These are phyloP conservation scores for Hyalella azteca DNA, from an alignment of 2,888 invertebrate species.

Conservation along the genomic window DNA sequence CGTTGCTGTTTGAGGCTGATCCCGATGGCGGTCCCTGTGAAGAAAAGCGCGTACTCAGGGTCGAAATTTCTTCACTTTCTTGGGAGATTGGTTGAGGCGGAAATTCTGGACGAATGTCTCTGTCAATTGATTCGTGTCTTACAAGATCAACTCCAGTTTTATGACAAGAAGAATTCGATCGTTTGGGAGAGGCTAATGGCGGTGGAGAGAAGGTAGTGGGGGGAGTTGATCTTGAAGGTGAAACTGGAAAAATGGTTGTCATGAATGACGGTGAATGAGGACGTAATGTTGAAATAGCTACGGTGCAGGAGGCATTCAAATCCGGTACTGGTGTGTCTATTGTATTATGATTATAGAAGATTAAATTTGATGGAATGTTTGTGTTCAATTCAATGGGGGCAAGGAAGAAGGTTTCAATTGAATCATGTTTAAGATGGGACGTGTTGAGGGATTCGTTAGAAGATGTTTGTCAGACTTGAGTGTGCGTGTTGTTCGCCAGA, in stretches of 20 bases:
- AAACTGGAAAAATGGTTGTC: neutral
- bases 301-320: slow-evolving; percentile 17
- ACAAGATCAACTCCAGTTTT: slow-evolving; percentile 25
- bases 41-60: slow-evolving; percentile 35
- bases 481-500: slow-evolving; percentile 50
- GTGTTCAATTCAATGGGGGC: neutral
- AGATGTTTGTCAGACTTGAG: slow-evolving; percentile 57
- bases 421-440: neutral
- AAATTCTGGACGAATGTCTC: neutral
- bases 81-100: slow-evolving; percentile 4
- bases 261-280: slow-evolving; percentile 22
- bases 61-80: slow-evolving; percentile 31
- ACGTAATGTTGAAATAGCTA: slow-evolving; percentile 27
- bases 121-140: slow-evolving; percentile 2
- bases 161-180: slow-evolving; percentile 13
- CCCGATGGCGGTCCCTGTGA: slow-evolving; percentile 36
- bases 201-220: slow-evolving; percentile 19
- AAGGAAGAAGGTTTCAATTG: neutral
- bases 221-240: slow-evolving; percentile 9
- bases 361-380: neutral
- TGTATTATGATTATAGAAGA: slow-evolving; percentile 11
- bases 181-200: slow-evolving; percentile 14
- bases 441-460: slow-evolving; percentile 13
- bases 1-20: slow-evolving; percentile 14
- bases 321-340: neutral